Conservation (phyloP, 2,797 vertebrate genomes). For the Characodon lateralis region DNA sequence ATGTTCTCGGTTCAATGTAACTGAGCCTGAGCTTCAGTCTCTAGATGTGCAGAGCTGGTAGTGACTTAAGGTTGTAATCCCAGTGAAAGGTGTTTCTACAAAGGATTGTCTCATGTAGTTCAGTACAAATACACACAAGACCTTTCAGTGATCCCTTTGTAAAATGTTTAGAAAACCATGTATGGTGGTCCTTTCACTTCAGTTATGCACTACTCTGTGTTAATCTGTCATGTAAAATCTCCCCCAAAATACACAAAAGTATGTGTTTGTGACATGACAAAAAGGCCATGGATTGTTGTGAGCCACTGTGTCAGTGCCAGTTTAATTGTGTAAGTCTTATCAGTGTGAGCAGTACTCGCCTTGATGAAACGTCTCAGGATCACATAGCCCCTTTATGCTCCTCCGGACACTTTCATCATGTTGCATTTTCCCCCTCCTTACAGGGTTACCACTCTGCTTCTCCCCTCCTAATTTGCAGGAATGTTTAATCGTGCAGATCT, state of each 20-base stretch:
- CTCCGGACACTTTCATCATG: constrained; percentile 46
- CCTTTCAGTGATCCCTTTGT: neutral
- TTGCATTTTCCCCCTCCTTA: constrained; percentile 41
- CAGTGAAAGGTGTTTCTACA: neutral
- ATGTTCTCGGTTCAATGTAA: too few relatives aligned
- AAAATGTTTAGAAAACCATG: neutral
- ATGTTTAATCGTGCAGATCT: constrained; percentile 33
- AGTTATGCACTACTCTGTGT: neutral
- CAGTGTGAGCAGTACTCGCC: constrained; percentile 70
- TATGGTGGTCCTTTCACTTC: neutral
- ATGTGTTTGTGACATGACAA: neutral
- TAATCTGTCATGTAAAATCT: neutral
- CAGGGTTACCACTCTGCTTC: constrained; percentile 65
- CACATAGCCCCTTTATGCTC: constrained; percentile 65
- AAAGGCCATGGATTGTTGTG: too few relatives aligned
- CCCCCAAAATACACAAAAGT: neutral
- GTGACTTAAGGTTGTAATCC: too few relatives aligned
- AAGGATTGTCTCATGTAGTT: neutral
- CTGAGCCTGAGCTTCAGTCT: too few relatives aligned
- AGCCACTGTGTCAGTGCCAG: too few relatives aligned
- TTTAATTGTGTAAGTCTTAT: constrained; percentile 38
- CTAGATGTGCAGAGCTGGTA: too few relatives aligned
- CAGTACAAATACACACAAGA: neutral
- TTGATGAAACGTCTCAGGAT: constrained; percentile 67
- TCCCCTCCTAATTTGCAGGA: constrained; percentile 6